Conservation (phyloP, 2,797 vertebrate species). For the Micromesistius poutassou region DNA sequence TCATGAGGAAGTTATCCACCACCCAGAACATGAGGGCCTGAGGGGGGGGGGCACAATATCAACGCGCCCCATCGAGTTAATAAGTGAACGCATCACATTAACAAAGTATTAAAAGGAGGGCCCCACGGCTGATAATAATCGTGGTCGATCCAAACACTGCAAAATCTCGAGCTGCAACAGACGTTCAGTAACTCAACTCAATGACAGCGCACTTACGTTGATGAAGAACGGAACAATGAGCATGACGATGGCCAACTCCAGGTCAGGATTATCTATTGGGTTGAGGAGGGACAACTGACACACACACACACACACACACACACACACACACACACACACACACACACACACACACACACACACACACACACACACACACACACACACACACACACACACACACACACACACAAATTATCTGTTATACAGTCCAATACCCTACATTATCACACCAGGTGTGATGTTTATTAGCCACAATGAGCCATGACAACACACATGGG, state of each 20-base stretch:
- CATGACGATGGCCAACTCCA: slow-evolving; percentile 98
- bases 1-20: slow-evolving; percentile 99
- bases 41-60: slow-evolving; percentile 10
- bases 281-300: slow-evolving; percentile 88
- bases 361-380: too few relatives aligned
- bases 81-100: too few relatives aligned
- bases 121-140: neutral
- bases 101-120: too few relatives aligned
- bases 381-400: too few relatives aligned
- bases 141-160: too few relatives aligned
- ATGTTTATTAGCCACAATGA: neutral
- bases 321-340: too few relatives aligned
- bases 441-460: neutral
- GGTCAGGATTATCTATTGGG: slow-evolving; percentile 86
- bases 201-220: slow-evolving; percentile 82
- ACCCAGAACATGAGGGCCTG: slow-evolving; percentile 99
- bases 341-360: too few relatives aligned
- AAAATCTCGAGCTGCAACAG: neutral
- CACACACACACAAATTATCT: neutral
- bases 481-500: neutral
- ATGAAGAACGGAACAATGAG: slow-evolving; percentile 99
- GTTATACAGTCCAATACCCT: too few relatives aligned
- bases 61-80: neutral
- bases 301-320: too few relatives aligned
- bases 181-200: neutral